These are phyloP conservation scores for Linurgus olivaceus DNA, from an alignment of 2,797 vertebrate species.

Conservation along the genomic window DNA sequence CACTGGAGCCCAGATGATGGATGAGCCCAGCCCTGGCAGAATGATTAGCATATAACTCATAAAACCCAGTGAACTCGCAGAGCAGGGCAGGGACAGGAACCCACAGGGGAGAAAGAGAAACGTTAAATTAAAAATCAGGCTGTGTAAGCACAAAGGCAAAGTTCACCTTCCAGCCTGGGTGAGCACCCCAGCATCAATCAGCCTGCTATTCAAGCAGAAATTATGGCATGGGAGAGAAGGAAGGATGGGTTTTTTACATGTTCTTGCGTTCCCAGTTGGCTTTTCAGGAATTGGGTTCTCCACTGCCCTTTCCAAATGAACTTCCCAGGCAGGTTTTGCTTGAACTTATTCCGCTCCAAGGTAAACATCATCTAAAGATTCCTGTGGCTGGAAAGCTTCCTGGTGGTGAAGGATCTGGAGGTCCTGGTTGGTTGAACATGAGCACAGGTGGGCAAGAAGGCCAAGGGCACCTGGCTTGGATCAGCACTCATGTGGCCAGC, in stretches of 20 bases:
- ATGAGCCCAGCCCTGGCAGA: not conserved
- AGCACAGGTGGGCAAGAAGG: not conserved
- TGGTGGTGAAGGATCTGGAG: not conserved
- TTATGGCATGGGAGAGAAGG: not conserved
- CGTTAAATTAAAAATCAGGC: constrained; percentile 28
- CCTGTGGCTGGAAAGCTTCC: not conserved
- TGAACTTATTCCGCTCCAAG: not conserved
- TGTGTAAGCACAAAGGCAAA: not conserved
- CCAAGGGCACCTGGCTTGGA: not conserved
- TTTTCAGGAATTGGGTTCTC: not conserved
- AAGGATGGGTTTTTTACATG: rapidly evolving
- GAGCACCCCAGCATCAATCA: constrained; percentile 22
- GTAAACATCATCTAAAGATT: not conserved
- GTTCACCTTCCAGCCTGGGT: constrained; percentile 3
- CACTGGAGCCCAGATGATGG: not conserved
- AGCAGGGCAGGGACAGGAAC: not conserved
- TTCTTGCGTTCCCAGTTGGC: not conserved
- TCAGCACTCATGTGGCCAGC: not conserved
- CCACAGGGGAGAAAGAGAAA: not conserved
- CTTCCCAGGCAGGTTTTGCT: not conserved
- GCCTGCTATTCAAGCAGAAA: not conserved
- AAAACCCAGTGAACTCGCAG: not conserved
- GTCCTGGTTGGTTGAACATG: not conserved
- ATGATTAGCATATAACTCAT: constrained; percentile 20
- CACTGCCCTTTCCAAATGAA: not conserved